Evolutionary conservation across 2,113 vertebrate genomes (phyloP).

Genomic region (Lanius collurio): DNA sequence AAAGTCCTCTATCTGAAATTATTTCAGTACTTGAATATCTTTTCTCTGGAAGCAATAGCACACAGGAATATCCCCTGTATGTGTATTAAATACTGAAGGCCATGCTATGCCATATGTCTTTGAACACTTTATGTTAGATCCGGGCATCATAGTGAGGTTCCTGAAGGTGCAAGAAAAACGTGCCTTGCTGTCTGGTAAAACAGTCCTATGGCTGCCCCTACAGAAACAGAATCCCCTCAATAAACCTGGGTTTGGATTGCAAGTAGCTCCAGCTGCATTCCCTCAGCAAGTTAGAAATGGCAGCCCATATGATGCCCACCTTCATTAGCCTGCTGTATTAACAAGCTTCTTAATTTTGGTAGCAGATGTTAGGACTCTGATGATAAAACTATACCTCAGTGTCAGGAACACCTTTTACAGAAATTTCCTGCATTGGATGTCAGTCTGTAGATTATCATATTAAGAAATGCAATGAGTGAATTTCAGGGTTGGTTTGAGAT

Average conservation of each 20-base stretch:
- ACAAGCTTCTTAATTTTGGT: neutral
- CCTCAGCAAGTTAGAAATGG: accelerated
- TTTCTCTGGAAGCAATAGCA: neutral
- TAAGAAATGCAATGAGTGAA: neutral
- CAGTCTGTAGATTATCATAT: neutral
- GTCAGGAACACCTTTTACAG: neutral
- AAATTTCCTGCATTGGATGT: neutral
- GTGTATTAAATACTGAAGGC: neutral
- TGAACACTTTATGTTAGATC: neutral
- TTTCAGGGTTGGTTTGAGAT: neutral
- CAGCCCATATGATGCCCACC: neutral
- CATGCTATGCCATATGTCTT: neutral
- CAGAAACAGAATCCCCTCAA: neutral
- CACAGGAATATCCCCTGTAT: neutral
- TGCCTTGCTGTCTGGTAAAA: neutral
- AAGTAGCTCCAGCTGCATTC: neutral
- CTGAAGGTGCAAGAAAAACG: accelerated
- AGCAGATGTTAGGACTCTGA: neutral
- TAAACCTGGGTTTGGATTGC: neutral
- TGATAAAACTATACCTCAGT: neutral
- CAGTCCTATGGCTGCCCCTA: neutral
- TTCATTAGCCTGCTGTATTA: neutral
- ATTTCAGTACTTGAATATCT: neutral
- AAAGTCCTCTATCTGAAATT: neutral
- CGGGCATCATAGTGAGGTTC: neutral